Evolutionary conservation across 2,113 vertebrate species (phyloP).

Genomic region (Solea solea): DNA sequence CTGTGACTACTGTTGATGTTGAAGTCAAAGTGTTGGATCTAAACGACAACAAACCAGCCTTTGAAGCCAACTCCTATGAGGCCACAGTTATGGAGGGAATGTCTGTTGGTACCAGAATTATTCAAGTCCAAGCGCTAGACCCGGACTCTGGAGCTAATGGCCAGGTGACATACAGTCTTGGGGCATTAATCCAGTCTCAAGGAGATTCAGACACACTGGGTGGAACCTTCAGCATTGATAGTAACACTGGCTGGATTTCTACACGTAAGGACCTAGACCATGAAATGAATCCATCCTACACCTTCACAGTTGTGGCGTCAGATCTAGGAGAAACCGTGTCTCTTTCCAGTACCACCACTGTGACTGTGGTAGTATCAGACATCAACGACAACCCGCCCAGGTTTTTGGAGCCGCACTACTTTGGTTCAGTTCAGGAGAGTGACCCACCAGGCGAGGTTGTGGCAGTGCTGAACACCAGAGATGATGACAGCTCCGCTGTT

Average conservation of each 20-base stretch:
- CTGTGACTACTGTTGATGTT: constrained; percentile 88
- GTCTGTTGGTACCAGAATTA: constrained; percentile 88
- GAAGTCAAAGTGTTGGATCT: constrained; percentile 91
- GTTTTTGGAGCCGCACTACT: constrained; percentile 89
- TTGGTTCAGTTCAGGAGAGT: constrained; percentile 90
- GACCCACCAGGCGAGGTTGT: constrained; percentile 95
- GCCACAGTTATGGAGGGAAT: constrained; percentile 93
- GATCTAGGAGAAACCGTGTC: constrained; percentile 91
- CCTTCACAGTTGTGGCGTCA: constrained; percentile 90
- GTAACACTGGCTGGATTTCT: constrained; percentile 95
- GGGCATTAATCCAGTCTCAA: constrained; percentile 72
- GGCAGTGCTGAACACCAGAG: constrained; percentile 92
- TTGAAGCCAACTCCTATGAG: constrained; percentile 88
- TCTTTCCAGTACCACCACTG: constrained; percentile 87
- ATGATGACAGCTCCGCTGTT: constrained; percentile 89
- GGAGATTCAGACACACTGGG: constrained; percentile 78
- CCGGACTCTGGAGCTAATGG: constrained; percentile 92
- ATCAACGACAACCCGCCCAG: constrained; percentile 92
- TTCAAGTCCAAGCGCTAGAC: constrained; percentile 90
- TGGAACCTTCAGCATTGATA: constrained; percentile 88
- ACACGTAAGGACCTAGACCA: constrained; percentile 92
- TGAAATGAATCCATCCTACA: constrained; percentile 87
- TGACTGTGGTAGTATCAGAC: constrained; percentile 91
- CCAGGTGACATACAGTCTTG: constrained; percentile 92
- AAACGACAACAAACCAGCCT: constrained; percentile 95